Evolutionary conservation across 2,888 invertebrate genomes (phyloP).

Genomic region (Lithophane ornitopus): DNA sequence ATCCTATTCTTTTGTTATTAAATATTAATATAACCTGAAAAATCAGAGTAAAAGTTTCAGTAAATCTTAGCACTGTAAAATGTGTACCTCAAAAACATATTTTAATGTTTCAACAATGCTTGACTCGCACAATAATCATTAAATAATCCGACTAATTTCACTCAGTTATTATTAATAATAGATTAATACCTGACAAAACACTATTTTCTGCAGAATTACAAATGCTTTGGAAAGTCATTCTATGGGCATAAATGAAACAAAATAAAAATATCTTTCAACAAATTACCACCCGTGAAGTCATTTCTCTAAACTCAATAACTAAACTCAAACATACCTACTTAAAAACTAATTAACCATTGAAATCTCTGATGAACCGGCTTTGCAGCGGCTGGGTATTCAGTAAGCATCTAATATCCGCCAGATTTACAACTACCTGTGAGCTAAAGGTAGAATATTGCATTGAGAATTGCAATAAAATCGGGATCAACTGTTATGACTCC

Average conservation of each 20-base stretch:
- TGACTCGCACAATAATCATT: background rate
- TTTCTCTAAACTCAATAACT: slow-evolving; percentile 23
- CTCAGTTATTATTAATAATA: background rate
- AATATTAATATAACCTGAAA: slow-evolving; percentile 36
- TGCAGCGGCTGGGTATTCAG: slow-evolving; percentile 34
- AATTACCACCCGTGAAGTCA: background rate
- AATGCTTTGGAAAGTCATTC: background rate
- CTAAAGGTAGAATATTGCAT: slow-evolving; percentile 80
- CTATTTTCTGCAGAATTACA: background rate
- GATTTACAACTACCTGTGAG: slow-evolving; percentile 68
- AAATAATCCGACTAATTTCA: background rate
- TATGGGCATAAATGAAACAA: background rate
- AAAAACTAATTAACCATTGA: slow-evolving; percentile 44
- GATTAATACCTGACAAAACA: background rate
- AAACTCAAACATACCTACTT: slow-evolving; percentile 19
- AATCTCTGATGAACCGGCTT: slow-evolving; percentile 27
- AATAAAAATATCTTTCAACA: background rate
- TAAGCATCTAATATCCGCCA: slow-evolving; percentile 58
- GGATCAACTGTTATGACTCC: slow-evolving; percentile 87
- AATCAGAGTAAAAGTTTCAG: slow-evolving; percentile 14
- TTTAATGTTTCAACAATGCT: background rate
- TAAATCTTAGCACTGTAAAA: background rate
- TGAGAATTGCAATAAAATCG: slow-evolving; percentile 86
- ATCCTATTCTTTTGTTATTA: slow-evolving; percentile 47
- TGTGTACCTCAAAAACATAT: background rate